phyloP scores from a whole-genome alignment of 1,140 invertebrate species.

The Augochlora pura region DNA sequence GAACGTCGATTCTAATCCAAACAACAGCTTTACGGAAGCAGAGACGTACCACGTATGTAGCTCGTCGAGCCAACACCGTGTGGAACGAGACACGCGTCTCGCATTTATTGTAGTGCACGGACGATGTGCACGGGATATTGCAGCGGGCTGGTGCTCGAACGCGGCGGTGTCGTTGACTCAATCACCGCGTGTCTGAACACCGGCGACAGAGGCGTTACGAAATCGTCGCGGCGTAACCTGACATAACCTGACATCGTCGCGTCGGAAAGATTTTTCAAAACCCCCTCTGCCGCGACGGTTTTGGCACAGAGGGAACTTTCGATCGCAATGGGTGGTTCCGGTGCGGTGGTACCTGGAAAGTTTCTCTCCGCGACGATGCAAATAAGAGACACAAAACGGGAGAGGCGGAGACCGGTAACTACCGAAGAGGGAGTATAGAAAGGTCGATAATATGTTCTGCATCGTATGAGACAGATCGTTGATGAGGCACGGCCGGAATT shows the following conservation, averaged over 20 bases:
- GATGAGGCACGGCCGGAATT: conserved; percentile 28
- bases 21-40: conserved; percentile 42
- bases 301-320: conserved; percentile 52
- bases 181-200: conserved; percentile 9
- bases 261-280: conserved; percentile 31
- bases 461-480: conserved; percentile 40
- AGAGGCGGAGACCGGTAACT: conserved; percentile 10
- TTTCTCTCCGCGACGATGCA: conserved; percentile 46
- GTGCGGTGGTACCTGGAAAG: conserved; percentile 43
- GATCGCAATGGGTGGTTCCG: conserved; percentile 47
- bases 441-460: conserved; percentile 33
- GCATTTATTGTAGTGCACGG: conserved; percentile 42
- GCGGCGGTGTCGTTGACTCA: conserved; percentile 52
- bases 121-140: conserved; percentile 49
- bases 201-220: conserved; percentile 23
- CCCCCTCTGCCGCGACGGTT: conserved; percentile 19
- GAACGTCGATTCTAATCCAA: background rate
- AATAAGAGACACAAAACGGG: conserved; percentile 33
- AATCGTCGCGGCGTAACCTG: too few relatives aligned
- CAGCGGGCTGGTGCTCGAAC: conserved; percentile 4
- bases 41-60: background rate
- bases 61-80: conserved; percentile 16
- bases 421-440: background rate
- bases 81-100: background rate
- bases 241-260: too few relatives aligned